Base-by-base conservation (phyloP, 1,140 invertebrate genomes). In the Tetragonula clypearis region DNA sequence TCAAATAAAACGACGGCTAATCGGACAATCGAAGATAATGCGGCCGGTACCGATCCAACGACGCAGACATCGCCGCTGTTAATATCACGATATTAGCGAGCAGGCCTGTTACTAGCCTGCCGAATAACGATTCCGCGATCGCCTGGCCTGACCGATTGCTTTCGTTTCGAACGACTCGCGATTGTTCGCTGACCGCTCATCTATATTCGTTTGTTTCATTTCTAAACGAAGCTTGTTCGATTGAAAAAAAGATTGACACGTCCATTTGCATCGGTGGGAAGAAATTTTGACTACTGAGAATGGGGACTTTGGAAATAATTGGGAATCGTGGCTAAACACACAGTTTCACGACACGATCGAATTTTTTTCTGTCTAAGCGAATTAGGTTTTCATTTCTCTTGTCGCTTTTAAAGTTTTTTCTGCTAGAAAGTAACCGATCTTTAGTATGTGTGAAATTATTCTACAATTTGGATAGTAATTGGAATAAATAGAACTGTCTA, bases 21-120 rank as follows among this genome's bases (percentile, higher is more conserved):
- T 82, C 80, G 80, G 41, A 65, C 80, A 82, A 82, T 82, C 80
- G 58, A 82, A 82, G 80, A 75, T 82, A 82, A 82, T 71, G 79
- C 68, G 23, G 14, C 6, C 35, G 62, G 49, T 9, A 23, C 69
- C 19, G 35, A 72, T 81, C 23, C 35, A 73, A 62, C 69, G n/a
- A 26, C 68, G 35, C 49, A 26, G 69, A 81, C 62, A 82, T 55
- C 60, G 41, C n/a, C 21, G 30, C 80, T 66, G 66, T 82, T 82
- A 74, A 82, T 82, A 30, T 82, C 71, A 19, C 41, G 21, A 74
- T 82, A 82, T 74, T 82, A 49, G 8, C 80, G 19, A 23, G 58
- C n/a, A 49, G 66, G 79, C 66, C 53, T 56, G 55, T 58, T 71
- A 71, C 66, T 17, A 71, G 35, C 1, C 23, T 1, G 41, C 68